phyloP scores from a whole-genome alignment of 2,888 invertebrate species.

The Aspidapion aeneum region DNA sequence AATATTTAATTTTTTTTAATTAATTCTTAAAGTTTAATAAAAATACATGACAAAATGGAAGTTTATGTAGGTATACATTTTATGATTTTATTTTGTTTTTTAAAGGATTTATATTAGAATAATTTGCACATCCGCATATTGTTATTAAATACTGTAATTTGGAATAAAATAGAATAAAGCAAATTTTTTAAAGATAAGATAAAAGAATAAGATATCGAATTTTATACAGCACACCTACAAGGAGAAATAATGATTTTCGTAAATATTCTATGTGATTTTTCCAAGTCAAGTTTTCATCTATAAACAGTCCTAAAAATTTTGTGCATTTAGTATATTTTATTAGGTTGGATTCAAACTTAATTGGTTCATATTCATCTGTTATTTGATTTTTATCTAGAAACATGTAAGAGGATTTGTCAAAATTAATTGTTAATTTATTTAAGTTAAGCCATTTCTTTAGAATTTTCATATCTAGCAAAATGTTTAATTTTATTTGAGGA shows the following conservation, averaged over 20 bases:
- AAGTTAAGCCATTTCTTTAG: neutral
- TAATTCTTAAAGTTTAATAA: neutral
- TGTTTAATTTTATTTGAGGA: too few relatives aligned
- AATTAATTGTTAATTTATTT: too few relatives aligned
- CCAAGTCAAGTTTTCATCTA: too few relatives aligned
- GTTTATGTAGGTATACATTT: neutral
- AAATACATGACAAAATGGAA: neutral
- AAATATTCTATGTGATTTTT: neutral
- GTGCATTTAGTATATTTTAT: neutral
- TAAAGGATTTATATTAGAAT: neutral
- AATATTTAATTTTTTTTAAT: neutral
- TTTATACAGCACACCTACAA: neutral
- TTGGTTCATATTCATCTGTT: neutral
- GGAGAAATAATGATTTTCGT: neutral
- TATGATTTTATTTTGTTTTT: neutral
- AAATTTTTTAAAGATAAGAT: neutral
- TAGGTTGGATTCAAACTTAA: neutral
- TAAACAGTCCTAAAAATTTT: too few relatives aligned
- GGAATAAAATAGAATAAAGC: neutral
- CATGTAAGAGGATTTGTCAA: neutral
- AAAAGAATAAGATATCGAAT: neutral
- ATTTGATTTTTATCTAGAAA: neutral
- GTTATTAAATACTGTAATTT: neutral
- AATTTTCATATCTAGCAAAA: neutral
- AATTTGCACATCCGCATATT: neutral